These are phyloP conservation scores for Allenopithecus nigroviridis DNA, from an alignment of 2,797 vertebrate species.

Conservation along the genomic window DNA sequence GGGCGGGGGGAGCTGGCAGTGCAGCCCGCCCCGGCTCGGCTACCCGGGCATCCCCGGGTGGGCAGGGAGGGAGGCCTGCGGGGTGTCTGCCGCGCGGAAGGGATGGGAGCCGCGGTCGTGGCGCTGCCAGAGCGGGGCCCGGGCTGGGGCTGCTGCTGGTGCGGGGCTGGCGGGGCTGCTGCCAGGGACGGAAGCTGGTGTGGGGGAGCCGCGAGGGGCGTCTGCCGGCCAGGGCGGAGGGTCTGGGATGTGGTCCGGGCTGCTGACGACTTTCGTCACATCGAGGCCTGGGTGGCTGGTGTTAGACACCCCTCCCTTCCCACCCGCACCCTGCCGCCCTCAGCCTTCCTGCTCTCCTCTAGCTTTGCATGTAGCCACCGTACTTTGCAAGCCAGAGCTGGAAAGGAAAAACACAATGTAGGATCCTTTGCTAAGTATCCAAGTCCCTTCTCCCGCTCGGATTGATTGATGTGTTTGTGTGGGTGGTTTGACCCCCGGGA, in stretches of 20 bases:
- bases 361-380: conserved; percentile 47
- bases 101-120: conserved; percentile 21
- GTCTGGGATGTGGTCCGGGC: conserved; percentile 75
- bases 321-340: conserved; percentile 45
- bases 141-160: background rate
- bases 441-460: background rate
- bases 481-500: conserved; percentile 31
- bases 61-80: conserved; percentile 56
- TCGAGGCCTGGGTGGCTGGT: conserved; percentile 72
- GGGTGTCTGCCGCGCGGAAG: conserved; percentile 50
- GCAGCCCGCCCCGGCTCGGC: background rate
- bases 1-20: conserved; percentile 1
- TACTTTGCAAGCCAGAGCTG: conserved; percentile 66
- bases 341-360: conserved; percentile 47
- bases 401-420: background rate
- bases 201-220: conserved; percentile 45
- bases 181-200: conserved; percentile 40
- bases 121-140: conserved; percentile 12
- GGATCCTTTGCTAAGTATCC: conserved; percentile 10
- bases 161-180: conserved; percentile 1
- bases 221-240: conserved; percentile 65
- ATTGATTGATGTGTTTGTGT: background rate
- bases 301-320: conserved; percentile 62
- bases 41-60: conserved; percentile 14
- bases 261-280: conserved; percentile 64